These are phyloP conservation scores for Drosophila arawakana DNA, from an alignment of 1,140 invertebrate species.

Conservation along the genomic window DNA sequence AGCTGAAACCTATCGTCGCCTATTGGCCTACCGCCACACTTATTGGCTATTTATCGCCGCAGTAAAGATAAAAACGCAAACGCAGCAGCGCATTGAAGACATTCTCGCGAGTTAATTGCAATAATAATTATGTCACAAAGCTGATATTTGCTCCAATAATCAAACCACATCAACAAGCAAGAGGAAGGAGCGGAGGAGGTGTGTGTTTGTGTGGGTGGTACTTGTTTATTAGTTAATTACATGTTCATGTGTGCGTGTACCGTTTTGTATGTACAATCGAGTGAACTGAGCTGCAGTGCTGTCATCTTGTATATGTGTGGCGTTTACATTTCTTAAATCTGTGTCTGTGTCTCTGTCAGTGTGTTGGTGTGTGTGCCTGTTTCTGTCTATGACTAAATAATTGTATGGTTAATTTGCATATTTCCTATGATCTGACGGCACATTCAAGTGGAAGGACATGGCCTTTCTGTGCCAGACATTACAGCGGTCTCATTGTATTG, in stretches of 20 bases:
- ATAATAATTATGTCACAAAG: constrained; percentile 52
- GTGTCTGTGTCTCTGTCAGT: constrained; percentile 18
- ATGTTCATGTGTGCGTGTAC: constrained; percentile 43
- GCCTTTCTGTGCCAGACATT: constrained; percentile 30
- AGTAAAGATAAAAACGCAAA: constrained; percentile 54
- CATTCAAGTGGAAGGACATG: constrained; percentile 37
- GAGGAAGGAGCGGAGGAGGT: constrained; percentile 39
- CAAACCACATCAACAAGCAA: constrained; percentile 21
- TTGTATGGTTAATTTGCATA: constrained; percentile 48
- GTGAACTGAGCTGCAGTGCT: constrained; percentile 26
- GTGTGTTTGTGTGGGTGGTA: constrained; percentile 46
- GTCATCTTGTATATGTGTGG: constrained; percentile 35
- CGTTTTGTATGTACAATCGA: constrained; percentile 32
- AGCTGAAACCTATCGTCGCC: not conserved
- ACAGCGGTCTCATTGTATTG: constrained; percentile 25
- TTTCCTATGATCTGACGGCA: constrained; percentile 19
- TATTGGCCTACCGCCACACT: constrained; percentile 21
- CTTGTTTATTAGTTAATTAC: constrained; percentile 53
- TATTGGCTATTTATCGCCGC: constrained; percentile 30
- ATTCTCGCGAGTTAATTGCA: constrained; percentile 50
- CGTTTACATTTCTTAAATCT: constrained; percentile 37
- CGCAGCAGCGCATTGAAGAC: constrained; percentile 35
- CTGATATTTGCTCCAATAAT: constrained; percentile 48
- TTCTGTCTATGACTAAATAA: constrained; percentile 39
- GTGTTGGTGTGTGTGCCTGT: constrained; percentile 15